Evolutionary conservation across 2,888 invertebrate genomes (phyloP), one percentile per base, ranked within the genome.

Genomic region (Cotesia congregata): DNA sequence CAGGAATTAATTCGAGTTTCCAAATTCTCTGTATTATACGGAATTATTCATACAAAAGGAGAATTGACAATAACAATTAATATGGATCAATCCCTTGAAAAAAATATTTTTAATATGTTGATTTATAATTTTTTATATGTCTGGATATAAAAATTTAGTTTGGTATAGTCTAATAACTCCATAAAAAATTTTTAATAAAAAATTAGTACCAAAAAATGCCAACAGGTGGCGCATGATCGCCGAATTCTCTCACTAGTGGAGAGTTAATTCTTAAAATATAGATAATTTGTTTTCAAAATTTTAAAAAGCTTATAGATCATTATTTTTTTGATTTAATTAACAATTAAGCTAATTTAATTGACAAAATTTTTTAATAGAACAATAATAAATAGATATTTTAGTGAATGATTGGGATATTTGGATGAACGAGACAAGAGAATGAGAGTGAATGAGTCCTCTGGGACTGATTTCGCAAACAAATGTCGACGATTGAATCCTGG

Each of bases 401-500:
- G 78, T 80, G 82, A 77, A 76, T 61, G 70, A 59, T 77, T 20
- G 65, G 38, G 6, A 30, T 65, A 30, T 65, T 65, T 20, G 38
- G 9, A 12, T 12, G 38, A 38, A 67, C 30, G 40, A 59, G n/a
- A 20, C 30, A 5, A 39, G 4, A 65, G 40, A 72, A 38, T 40
- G 60, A 71, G 64, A 71, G 67, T 69, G 67, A 73, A 80, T 82
- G 81, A 85, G 83, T 86, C 85, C 85, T 83, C 79, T 81, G 87
- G 85, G 88, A 87, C 87, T 87, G 87, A 87, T 88, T 88, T 87
- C 84, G 85, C 87, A 88, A 88, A 87, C 88, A 88, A 88, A 88
- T 88, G 86, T 86, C 86, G 85, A 85, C 88, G 86, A 88, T 88
- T 87, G 87, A 87, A 88, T 86, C 84, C 85, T 87, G 88, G 87